phyloP scores from a whole-genome alignment of 2,888 invertebrate species.

The Branchipolynoe longqiensis region DNA sequence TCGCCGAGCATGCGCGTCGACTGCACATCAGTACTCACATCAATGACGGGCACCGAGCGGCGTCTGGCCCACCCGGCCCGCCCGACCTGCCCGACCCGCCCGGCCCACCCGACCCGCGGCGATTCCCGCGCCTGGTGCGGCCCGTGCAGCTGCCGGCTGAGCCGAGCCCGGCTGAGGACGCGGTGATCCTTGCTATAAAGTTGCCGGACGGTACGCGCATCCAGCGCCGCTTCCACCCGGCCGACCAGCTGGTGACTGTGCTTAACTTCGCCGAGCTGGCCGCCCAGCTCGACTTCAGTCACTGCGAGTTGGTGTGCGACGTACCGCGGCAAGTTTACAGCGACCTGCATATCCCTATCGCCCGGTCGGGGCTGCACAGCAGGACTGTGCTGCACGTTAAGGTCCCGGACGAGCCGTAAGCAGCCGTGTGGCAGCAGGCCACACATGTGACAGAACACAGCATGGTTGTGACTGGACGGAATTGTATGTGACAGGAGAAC shows the following conservation, averaged over 20 bases:
- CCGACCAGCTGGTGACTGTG: constrained; percentile 67
- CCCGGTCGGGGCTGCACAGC: constrained; percentile 68
- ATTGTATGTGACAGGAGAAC: too few species aligned
- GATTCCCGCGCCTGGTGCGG: neutral
- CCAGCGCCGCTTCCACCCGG: constrained; percentile 70
- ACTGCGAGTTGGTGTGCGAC: constrained; percentile 69
- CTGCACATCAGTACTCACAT: neutral
- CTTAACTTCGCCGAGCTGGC: constrained; percentile 72
- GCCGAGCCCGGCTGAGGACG: constrained; percentile 66
- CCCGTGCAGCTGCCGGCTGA: constrained; percentile 67
- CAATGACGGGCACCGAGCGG: neutral
- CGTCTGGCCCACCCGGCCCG: neutral
- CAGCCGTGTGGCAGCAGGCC: too few species aligned
- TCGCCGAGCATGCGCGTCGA: constrained; percentile 38
- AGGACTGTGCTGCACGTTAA: constrained; percentile 71
- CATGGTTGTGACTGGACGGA: too few species aligned
- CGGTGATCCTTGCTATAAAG: constrained; percentile 70
- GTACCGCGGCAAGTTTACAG: constrained; percentile 69
- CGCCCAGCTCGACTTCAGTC: constrained; percentile 66
- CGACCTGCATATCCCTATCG: constrained; percentile 65
- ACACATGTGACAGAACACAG: too few species aligned
- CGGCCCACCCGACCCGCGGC: neutral
- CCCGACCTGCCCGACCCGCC: neutral
- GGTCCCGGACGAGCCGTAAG: constrained; percentile 31
- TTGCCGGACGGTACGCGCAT: constrained; percentile 72